These are phyloP conservation scores for Pardalotus punctatus DNA, from an alignment of 2,113 vertebrate genomes.

Conservation along the genomic window DNA sequence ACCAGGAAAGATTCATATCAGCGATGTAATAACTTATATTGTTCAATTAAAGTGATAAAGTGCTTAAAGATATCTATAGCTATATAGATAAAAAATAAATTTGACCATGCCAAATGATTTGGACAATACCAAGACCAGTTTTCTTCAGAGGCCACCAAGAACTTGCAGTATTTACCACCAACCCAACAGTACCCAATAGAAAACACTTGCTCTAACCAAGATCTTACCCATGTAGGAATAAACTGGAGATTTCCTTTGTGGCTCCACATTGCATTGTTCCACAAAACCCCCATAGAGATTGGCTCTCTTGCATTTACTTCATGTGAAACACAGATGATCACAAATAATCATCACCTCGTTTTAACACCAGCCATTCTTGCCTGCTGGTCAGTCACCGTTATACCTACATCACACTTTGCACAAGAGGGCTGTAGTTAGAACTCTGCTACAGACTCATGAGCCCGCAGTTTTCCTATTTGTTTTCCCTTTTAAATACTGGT, in stretches of 20 bases:
- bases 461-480: background rate
- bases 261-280: background rate
- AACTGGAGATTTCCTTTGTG: background rate
- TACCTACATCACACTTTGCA: background rate
- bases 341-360: background rate
- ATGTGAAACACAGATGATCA: background rate
- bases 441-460: background rate
- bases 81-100: background rate
- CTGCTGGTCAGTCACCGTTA: background rate
- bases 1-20: background rate
- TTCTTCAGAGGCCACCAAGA: background rate
- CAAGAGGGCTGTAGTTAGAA: background rate
- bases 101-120: background rate
- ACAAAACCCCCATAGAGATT: background rate
- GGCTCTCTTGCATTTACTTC: background rate
- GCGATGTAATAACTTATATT: rapidly evolving
- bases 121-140: background rate
- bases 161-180: background rate
- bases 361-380: background rate
- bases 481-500: background rate
- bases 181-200: background rate
- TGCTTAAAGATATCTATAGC: background rate
- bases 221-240: background rate
- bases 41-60: background rate
- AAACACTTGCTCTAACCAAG: background rate